Base-by-base conservation (phyloP, 2,888 invertebrate genomes). In the Venustoraphidia nigricollis region DNA sequence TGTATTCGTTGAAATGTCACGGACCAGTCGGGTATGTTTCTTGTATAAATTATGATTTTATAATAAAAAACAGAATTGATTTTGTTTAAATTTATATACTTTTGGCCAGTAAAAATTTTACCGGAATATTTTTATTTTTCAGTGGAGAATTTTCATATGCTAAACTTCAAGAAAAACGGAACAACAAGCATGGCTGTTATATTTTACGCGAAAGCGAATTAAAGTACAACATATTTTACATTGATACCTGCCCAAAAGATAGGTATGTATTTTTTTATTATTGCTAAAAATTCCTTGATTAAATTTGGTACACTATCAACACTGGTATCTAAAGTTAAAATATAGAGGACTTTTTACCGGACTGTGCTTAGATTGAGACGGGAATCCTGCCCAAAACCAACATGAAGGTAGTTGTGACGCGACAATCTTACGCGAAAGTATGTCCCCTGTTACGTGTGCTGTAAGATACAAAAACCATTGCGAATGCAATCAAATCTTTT, bases 141-240 rank as follows among this genome's bases (percentile, higher is more conserved):
- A 88, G 88, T 11, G 85, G 84, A 43, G 83, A 83, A 58, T 92
- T 89, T 69, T 83, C 91, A 0, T 85, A 87, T 63, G 74, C 81
- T 27, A 91, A 91, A 68, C 71, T 93, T 46, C 81, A 84, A 60
- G 83, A 85, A 55, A 89, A 89, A 63, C 71, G 83, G 9, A 73
- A 73, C 8, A 82, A 83, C 59, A 75, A 77, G 60, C 75, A 80
- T 39, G 91, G 91, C 14, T 83, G 83, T 60, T 92, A 81, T 62
- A 81, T 93, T 53, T 64, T 93, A 37, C 72, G 92, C 38, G 85
- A 91, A 63, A 86, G 89, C 61, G 86, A 87, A 62, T 76, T 77
- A 34, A 77, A 78, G 53, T 91, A 89, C 60, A 80, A 85, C 61
- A 76, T 78, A 47, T 91, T 77, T 66, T 87, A 82, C 61, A 73